Percentiles rank a stretch among this genome's conserved stretches.
Evolutionary conservation across 2,113 vertebrate genomes (phyloP).

Genomic region (Neodon shergylaensis): DNA sequence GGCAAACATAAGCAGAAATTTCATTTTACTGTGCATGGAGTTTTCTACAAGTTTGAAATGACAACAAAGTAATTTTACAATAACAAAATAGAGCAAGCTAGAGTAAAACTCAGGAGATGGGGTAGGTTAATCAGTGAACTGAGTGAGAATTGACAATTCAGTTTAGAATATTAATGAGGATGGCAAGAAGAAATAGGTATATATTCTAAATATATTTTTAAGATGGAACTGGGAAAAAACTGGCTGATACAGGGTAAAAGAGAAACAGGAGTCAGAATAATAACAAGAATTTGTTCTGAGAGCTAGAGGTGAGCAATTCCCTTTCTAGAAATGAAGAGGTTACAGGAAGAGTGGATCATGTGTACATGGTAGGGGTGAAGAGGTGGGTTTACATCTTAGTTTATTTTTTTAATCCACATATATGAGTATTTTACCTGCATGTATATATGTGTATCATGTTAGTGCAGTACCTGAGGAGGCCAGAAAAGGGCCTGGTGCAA

Average conservation of each 20-base stretch:
- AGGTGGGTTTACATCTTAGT: not conserved
- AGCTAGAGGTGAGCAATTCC: not conserved
- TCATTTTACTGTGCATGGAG: not conserved
- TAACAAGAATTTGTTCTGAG: not conserved
- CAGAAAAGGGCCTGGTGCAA: not conserved
- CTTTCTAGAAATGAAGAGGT: not conserved
- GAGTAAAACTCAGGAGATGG: not conserved
- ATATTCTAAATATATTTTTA: conserved; percentile 2
- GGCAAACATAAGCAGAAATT: not conserved
- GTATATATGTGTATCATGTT: not conserved
- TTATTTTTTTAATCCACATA: not conserved
- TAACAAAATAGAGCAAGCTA: not conserved
- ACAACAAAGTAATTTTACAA: not conserved
- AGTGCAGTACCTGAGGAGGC: not conserved
- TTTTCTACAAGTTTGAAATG: conserved; percentile 26
- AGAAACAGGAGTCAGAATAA: not conserved
- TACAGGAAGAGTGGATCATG: not conserved
- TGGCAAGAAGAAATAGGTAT: not conserved
- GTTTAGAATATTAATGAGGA: not conserved
- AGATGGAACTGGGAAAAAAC: not conserved
- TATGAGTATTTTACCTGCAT: not conserved
- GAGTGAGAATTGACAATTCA: not conserved
- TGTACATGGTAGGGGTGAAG: not conserved
- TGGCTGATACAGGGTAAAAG: not conserved
- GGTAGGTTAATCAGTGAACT: not conserved